A percentile compares a stretch with the other conserved stretches of the same genome.
Conservation (phyloP, 2,888 invertebrate species). For the Parapristionchus giblindavisi region DNA sequence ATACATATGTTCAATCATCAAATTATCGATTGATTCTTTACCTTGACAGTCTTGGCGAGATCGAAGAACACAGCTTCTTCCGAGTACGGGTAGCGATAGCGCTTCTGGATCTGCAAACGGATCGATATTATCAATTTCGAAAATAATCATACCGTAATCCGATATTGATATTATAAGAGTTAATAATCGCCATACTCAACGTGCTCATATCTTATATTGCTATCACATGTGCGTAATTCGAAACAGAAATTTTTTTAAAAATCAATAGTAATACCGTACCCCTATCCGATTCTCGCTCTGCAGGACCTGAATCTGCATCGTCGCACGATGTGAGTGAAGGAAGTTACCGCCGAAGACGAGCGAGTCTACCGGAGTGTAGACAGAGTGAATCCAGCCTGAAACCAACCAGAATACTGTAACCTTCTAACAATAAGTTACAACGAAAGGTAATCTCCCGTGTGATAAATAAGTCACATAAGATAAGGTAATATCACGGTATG, state of each 20-base stretch:
- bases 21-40: background rate
- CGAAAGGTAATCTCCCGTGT: no score
- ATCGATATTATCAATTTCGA: no score
- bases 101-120: conserved; percentile 85
- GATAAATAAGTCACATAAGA: no score
- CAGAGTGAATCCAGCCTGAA: conserved; percentile 93
- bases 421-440: no score
- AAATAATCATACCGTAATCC: no score
- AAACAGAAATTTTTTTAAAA: background rate
- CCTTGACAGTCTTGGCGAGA: conserved; percentile 54
- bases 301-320: conserved; percentile 92
- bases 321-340: conserved; percentile 92
- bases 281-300: conserved; percentile 93
- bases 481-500: no score
- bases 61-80: conserved; percentile 97
- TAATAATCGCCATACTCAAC: no score
- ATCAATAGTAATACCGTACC: conserved; percentile 72
- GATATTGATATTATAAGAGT: no score
- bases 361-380: conserved; percentile 93
- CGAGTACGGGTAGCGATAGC: conserved; percentile 97
- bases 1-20: background rate
- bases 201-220: no score
- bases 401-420: no score
- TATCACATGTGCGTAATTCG: background rate
- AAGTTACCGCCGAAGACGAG: conserved; percentile 98